Evolutionary conservation across 2,113 vertebrate species (phyloP).

Genomic region (Sarotherodon lohbergeri): DNA sequence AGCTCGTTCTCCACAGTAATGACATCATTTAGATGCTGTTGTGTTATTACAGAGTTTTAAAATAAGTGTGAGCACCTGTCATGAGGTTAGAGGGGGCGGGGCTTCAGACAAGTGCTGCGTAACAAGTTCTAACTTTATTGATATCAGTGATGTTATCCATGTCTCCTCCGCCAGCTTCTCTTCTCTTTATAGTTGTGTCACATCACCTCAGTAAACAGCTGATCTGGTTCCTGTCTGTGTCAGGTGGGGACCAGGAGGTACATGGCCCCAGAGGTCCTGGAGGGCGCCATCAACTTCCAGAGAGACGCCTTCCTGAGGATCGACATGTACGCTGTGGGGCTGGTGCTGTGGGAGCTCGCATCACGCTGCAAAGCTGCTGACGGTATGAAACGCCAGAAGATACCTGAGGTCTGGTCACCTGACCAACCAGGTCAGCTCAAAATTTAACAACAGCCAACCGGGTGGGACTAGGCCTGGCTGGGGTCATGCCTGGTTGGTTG

Average conservation of each 20-base stretch:
- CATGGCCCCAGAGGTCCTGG: slow-evolving; percentile 94
- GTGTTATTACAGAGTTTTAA: background rate
- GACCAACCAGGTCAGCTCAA: background rate
- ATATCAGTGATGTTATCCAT: background rate
- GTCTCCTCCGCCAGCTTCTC: background rate
- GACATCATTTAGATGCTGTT: background rate
- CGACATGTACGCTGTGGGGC: slow-evolving; percentile 90
- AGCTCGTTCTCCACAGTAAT: background rate
- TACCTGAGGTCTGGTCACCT: background rate
- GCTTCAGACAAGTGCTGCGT: background rate
- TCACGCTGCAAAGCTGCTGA: slow-evolving; percentile 90
- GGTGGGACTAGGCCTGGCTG: background rate
- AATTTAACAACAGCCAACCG: background rate
- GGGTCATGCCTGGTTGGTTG: background rate
- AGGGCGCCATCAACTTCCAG: slow-evolving; percentile 95
- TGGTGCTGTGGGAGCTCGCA: slow-evolving; percentile 89
- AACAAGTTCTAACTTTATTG: background rate
- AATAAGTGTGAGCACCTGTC: no score
- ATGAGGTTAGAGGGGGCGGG: background rate
- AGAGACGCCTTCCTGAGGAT: slow-evolving; percentile 90
- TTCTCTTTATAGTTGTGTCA: background rate
- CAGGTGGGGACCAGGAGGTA: slow-evolving; percentile 93
- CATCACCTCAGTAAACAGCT: background rate
- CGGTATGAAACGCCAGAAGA: slow-evolving; percentile 57
- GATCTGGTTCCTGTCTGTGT: background rate